Evolutionary conservation across 2,888 invertebrate genomes (phyloP), one percentile per base, ranked within the genome.

Genomic region (Euzophera pinguis): DNA sequence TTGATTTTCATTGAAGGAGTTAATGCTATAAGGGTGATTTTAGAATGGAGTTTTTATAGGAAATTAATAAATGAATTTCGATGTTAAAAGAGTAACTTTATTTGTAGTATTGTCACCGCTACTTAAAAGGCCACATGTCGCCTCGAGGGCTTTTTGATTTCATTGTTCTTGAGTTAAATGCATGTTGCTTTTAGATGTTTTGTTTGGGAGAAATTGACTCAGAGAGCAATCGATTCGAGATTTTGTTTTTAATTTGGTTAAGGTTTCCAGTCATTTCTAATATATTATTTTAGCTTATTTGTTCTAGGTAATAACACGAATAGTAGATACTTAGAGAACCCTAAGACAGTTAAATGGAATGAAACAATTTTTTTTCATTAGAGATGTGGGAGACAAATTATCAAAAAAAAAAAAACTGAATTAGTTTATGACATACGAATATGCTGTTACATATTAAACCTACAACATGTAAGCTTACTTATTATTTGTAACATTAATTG

Each of bases 71-170:
- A 73, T 68, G 68, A 71, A 78, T 84, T 84, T 68, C 73, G 75
- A 78, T 84, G 80, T 77, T 77, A 80, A 80, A 82, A 83, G 81
- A 78, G 84, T 89, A 84, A 84, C 83, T 80, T 73, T 88, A 88
- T 88, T 89, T 88, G 85, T 87, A 81, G 80, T 81, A 85, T 84
- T 89, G 89, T 89, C 89, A 86, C 86, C 84, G 77, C 84, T 87
- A 88, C 89, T 89, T 87, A 82, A 78, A 75, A 73, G 76, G 88
- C 87, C 89, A 90, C 89, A 90, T 90, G 89, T 89, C 89, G 86
- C 81, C 77, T 82, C 58, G 63, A 90, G 89, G 79, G 84, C 78
- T 80, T 79, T 87, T n/a, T 70, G 67, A 78, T 65, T 75, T 76
- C 32, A 51, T 43, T 43, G 43, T 51, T 42, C 50, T 34, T 42